Evolutionary conservation across 2,113 vertebrate genomes (phyloP).

Genomic region (Pomatorhinus ruficollis): DNA sequence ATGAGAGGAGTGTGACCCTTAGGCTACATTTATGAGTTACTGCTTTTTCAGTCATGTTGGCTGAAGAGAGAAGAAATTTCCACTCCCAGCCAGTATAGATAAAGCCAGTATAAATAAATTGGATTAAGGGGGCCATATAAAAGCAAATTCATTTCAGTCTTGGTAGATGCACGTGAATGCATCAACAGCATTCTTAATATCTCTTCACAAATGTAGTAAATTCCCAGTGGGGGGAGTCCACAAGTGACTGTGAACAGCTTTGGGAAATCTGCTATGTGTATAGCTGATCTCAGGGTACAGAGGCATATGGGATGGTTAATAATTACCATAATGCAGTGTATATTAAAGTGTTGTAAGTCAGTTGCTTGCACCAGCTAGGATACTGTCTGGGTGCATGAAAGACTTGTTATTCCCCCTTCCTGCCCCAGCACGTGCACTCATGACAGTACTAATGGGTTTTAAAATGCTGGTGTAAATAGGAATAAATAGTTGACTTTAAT

Average conservation of each 20-base stretch:
- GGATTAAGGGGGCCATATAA: neutral
- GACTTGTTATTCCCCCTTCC: neutral
- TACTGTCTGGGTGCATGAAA: neutral
- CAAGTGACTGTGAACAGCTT: neutral
- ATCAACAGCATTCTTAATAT: neutral
- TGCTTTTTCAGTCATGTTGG: neutral
- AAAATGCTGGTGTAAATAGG: neutral
- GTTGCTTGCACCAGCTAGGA: neutral
- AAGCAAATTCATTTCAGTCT: neutral
- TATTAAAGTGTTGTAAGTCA: neutral
- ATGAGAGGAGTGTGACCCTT: neutral
- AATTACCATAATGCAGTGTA: neutral
- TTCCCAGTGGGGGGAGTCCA: fast-evolving
- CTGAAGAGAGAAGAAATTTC: neutral
- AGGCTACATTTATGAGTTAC: neutral
- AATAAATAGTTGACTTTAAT: neutral
- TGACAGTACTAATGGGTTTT: neutral
- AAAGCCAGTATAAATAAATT: neutral
- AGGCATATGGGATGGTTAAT: neutral
- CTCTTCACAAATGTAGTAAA: neutral
- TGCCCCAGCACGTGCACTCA: neutral
- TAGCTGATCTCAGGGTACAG: neutral
- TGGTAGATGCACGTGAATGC: neutral
- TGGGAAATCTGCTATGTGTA: neutral
- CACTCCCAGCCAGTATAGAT: neutral